These are phyloP conservation scores for Drosophila dives DNA, from an alignment of 2,888 invertebrate genomes.

Conservation along the genomic window DNA sequence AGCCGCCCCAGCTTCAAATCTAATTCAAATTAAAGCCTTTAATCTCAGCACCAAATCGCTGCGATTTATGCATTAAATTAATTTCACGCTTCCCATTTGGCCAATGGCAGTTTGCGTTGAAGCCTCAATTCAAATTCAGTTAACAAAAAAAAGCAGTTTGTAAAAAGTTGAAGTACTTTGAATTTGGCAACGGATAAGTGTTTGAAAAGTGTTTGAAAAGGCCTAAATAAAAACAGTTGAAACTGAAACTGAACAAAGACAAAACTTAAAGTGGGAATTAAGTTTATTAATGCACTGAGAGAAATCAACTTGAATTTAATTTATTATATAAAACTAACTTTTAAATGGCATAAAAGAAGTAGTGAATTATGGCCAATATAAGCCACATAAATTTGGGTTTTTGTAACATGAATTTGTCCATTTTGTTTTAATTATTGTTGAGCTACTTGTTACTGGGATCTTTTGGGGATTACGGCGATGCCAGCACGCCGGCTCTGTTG, in stretches of 20 bases:
- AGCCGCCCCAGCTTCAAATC: no score
- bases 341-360: not conserved
- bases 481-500: slow-evolving; percentile 19
- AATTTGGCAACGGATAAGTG: slow-evolving; percentile 11
- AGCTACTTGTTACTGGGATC: not conserved
- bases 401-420: not conserved
- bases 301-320: not conserved
- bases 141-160: not conserved
- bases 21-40: slow-evolving; percentile 74
- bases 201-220: not conserved
- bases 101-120: not conserved
- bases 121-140: slow-evolving; percentile 9
- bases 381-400: not conserved
- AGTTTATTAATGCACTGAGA: not conserved
- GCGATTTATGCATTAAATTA: slow-evolving; percentile 51
- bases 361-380: not conserved
- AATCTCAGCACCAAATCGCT: slow-evolving; percentile 40
- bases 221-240: slow-evolving; percentile 1
- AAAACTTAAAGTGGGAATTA: not conserved
- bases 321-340: not conserved
- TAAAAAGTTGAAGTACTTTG: not conserved
- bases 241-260: not conserved
- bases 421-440: not conserved
- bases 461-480: not conserved
- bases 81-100: slow-evolving; percentile 29